Percentiles rank a stretch among this genome's conserved stretches.
Evolutionary conservation across 2,113 vertebrate species (phyloP).

Genomic region (Dicentrarchus labrax): DNA sequence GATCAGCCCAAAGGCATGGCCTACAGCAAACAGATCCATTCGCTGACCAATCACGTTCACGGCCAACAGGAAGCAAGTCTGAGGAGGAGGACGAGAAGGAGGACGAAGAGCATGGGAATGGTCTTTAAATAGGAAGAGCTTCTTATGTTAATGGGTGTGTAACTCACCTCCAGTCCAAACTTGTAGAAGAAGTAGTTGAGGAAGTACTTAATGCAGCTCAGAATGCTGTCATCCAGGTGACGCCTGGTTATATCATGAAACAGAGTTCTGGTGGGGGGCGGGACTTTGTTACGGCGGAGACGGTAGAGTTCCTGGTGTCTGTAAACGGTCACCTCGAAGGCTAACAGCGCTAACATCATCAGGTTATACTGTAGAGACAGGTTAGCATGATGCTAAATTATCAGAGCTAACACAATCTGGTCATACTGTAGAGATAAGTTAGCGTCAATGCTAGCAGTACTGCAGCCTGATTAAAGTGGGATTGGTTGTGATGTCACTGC

Average conservation of each 20-base stretch:
- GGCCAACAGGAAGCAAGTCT: conserved; percentile 96
- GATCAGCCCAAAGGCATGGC: conserved; percentile 93
- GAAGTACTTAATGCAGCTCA: conserved; percentile 94
- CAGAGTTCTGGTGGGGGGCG: conserved; percentile 90
- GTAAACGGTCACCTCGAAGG: conserved; percentile 95
- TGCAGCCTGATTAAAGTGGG: not conserved
- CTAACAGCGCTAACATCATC: conserved; percentile 91
- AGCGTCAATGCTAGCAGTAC: conserved; percentile 87
- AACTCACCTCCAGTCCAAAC: conserved; percentile 93
- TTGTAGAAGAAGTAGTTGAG: conserved; percentile 98
- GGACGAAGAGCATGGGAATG: not conserved
- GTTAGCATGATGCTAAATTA: not conserved
- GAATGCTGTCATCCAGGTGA: conserved; percentile 90
- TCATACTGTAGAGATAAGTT: conserved; percentile 78
- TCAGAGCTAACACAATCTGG: conserved; percentile 89
- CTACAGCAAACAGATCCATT: conserved; percentile 96
- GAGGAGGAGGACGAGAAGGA: not conserved
- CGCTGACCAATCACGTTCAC: conserved; percentile 96
- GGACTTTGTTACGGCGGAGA: conserved; percentile 87
- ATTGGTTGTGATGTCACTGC: not conserved
- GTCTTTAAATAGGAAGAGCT: too few relatives aligned
- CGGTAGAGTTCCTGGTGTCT: conserved; percentile 94
- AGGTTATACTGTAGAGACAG: conserved; percentile 83
- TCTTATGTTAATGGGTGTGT: not conserved
- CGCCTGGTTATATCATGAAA: conserved; percentile 93